Percentiles rank a stretch among this genome's conserved stretches.
phyloP scores from a whole-genome alignment of 2,113 vertebrate genomes.

The Percopsis transmontana region DNA sequence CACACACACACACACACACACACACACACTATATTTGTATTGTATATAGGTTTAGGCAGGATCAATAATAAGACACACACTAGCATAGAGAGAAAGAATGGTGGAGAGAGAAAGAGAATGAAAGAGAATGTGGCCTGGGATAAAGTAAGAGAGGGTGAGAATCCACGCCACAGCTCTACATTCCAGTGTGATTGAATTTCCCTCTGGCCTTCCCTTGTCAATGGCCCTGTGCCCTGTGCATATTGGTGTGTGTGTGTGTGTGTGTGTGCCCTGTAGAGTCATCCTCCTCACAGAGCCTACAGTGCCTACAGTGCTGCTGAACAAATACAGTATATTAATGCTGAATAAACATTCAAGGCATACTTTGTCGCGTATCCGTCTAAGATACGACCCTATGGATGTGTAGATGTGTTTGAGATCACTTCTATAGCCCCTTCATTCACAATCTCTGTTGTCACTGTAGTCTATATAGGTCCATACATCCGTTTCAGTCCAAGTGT shows the following conservation, averaged over 20 bases:
- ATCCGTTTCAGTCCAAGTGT: too few relatives aligned
- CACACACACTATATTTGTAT: not conserved
- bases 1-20: not conserved
- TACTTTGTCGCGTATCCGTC: too few relatives aligned
- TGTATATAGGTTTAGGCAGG: not conserved
- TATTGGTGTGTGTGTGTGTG: conserved; percentile 3
- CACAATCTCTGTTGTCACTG: too few relatives aligned
- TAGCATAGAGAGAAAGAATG: not conserved
- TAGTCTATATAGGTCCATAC: too few relatives aligned
- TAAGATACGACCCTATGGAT: too few relatives aligned
- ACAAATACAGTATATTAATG: conserved; percentile 3
- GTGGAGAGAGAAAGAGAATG: not conserved
- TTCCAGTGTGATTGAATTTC: conserved; percentile 76
- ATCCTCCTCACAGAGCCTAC: conserved; percentile 17
- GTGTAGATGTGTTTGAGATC: too few relatives aligned
- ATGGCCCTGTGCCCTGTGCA: conserved; percentile 33
- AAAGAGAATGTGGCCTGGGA: not conserved
- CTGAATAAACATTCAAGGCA: too few relatives aligned
- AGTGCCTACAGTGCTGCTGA: conserved; percentile 12
- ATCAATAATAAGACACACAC: not conserved
- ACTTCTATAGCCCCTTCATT: too few relatives aligned
- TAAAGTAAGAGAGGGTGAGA: conserved; percentile 36
- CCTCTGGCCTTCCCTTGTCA: conserved; percentile 50
- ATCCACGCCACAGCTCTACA: conserved; percentile 60
- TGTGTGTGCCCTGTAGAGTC: conserved; percentile 40